These are phyloP conservation scores for Pelecanoides urinatrix DNA, from an alignment of 2,113 vertebrate genomes.

Conservation along the genomic window DNA sequence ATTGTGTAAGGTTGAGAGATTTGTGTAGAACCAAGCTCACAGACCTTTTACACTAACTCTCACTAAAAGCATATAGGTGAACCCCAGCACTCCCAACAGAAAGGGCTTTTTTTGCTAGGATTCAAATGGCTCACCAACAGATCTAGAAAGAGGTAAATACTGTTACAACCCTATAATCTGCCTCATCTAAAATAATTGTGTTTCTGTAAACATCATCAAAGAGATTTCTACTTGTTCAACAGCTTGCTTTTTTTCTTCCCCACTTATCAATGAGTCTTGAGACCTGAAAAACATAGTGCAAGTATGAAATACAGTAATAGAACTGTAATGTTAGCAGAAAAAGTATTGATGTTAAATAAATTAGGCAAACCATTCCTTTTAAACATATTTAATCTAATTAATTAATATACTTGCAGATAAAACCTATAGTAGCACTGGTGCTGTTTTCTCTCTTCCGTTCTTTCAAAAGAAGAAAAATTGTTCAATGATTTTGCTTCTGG, in stretches of 20 bases:
- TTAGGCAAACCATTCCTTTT: background rate
- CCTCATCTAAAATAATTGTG: background rate
- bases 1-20: background rate
- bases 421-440: background rate
- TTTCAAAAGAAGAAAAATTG: background rate
- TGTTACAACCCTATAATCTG: background rate
- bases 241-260: background rate
- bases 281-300: background rate
- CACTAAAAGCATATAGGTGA: background rate
- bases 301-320: background rate
- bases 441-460: background rate
- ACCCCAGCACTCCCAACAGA: background rate
- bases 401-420: background rate
- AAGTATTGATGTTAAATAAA: background rate
- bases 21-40: background rate
- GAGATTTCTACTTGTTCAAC: background rate
- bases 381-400: background rate
- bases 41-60: background rate
- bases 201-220: slow-evolving; percentile 6
- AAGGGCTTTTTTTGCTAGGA: background rate
- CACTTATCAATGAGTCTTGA: background rate
- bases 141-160: background rate
- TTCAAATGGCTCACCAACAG: background rate
- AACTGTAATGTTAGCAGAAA: background rate
- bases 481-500: background rate